Evolutionary conservation across 1,140 invertebrate species (phyloP), one percentile per base, ranked within the genome.

Genomic region (Neodiprion fabricii): DNA sequence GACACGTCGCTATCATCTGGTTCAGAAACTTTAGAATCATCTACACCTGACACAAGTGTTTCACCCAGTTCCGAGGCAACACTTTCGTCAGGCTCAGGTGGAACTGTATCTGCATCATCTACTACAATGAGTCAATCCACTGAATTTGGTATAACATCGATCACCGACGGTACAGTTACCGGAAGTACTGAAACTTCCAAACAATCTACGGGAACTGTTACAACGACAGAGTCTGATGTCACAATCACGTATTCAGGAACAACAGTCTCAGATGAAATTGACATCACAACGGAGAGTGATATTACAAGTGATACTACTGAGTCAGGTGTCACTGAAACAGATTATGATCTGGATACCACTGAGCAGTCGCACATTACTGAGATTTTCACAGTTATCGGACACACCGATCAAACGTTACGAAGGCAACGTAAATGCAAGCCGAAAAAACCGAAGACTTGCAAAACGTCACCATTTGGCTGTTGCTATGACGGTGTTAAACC

Each of bases 401-500:
- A 90, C 0, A 80, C 91, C 12, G 87, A 89, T 21, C 84, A 84
- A 0, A 86, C 90, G 21, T 85, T 91, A 74, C 83, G 87, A 67
- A 90, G 88, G 75, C 78, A 86, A 12, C 86, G 86, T 61, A 92
- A 92, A 82, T 95, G 94, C 79, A 94, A 91, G 79, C 83, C 88
- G 0, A 88, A 86, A 48, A 90, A 88, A 77, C 91, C 90, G 74
- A 88, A 86, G 74, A 88, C 89, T 68, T 98, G 97, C 80, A 89
- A 91, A 17, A 91, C 90, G 28, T 91, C 93, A 12, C 85, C 92
- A 77, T 98, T 94, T 83, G 97, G 97, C 12, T 99, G 97, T 83
- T 99, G 98, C 86, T 93, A 93, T 17, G 97, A 99, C 85, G 94
- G 93, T 17, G 91, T 92, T 75, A 96, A 95, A 7, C 81, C 91